Conservation (phyloP, 1,140 invertebrate species). For the Drosophila kepulauana region DNA sequence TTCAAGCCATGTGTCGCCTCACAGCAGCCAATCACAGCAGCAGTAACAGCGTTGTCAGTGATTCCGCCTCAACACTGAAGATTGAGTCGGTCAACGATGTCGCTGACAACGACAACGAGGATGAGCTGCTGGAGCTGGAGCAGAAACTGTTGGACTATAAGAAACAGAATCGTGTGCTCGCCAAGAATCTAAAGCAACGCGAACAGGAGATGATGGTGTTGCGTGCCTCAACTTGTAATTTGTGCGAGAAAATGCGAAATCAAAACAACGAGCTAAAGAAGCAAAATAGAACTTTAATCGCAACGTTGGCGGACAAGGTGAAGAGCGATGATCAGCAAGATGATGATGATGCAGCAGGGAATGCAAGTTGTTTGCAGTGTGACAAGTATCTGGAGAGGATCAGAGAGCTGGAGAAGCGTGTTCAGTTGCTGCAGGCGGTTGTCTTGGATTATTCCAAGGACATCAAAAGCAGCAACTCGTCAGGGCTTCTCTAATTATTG, state of each 20-base stretch:
- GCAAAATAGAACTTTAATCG: constrained; percentile 36
- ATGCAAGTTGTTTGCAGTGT: constrained; percentile 29
- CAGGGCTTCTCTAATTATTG: background rate
- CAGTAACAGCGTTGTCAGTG: background rate
- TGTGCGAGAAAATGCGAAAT: constrained; percentile 38
- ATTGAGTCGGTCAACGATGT: constrained; percentile 25
- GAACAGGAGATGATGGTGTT: constrained; percentile 50
- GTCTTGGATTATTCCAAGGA: background rate
- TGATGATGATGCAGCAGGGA: no score
- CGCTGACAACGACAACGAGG: constrained; percentile 45
- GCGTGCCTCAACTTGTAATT: constrained; percentile 24
- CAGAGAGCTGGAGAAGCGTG: constrained; percentile 15
- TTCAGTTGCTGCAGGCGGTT: constrained; percentile 14
- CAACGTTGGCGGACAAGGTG: constrained; percentile 16
- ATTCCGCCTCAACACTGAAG: constrained; percentile 23
- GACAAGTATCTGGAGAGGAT: constrained; percentile 24
- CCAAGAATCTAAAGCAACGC: constrained; percentile 22
- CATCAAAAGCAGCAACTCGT: background rate
- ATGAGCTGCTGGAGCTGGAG: constrained; percentile 71
- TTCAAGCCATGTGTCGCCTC: constrained; percentile 41
- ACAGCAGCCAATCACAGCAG: background rate
- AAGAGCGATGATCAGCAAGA: background rate
- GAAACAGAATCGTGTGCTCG: constrained; percentile 61
- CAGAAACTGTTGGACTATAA: constrained; percentile 69
- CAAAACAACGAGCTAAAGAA: constrained; percentile 45